These are phyloP conservation scores for Cataglyphis rosenhaueri DNA, from an alignment of 2,888 invertebrate species.

Conservation along the genomic window DNA sequence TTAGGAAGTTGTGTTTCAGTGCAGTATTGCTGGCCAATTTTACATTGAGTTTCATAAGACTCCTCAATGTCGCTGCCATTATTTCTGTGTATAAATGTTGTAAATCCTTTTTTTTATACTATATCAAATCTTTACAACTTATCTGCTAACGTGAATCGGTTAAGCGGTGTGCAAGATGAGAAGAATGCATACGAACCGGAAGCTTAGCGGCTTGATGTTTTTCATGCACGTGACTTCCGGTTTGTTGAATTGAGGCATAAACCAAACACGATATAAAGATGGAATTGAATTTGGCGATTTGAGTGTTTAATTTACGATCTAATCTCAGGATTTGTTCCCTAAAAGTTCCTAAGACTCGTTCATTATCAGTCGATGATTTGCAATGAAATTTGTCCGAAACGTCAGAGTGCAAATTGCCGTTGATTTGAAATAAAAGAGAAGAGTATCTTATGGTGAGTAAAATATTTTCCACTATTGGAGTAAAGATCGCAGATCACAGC, in stretches of 20 bases:
- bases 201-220: not conserved
- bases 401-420: not conserved
- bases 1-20: slow-evolving; percentile 62
- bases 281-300: too few species aligned
- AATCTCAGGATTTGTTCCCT: not conserved
- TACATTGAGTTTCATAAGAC: slow-evolving; percentile 67
- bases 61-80: slow-evolving; percentile 75
- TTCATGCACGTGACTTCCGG: slow-evolving; percentile 9
- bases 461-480: not conserved
- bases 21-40: slow-evolving; percentile 65
- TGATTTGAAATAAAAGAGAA: not conserved
- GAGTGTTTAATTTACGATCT: too few species aligned
- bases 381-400: too few species aligned
- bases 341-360: not conserved
- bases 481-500: too few species aligned
- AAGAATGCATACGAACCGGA: not conserved
- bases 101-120: not conserved
- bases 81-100: not conserved
- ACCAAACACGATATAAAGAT: not conserved
- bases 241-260: not conserved
- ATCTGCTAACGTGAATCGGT: not conserved
- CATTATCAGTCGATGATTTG: not conserved
- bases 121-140: not conserved
- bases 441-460: too few species aligned
- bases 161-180: too few species aligned